These are phyloP conservation scores for Eudemis profundana DNA, from an alignment of 2,888 invertebrate genomes.

Conservation along the genomic window DNA sequence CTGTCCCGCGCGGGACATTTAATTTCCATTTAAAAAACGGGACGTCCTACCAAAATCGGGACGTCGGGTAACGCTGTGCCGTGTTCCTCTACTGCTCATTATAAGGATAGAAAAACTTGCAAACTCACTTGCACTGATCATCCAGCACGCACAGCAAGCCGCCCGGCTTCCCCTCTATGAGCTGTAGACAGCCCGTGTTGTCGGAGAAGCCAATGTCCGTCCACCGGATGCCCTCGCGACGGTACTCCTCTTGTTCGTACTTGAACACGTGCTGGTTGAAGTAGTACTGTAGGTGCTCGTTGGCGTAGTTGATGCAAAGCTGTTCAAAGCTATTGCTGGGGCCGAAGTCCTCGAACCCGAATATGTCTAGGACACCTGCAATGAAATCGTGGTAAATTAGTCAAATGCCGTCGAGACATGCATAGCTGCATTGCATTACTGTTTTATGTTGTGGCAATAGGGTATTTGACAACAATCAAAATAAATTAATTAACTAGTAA, in stretches of 20 bases:
- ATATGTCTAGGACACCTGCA: constrained; percentile 95
- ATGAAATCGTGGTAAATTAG: neutral
- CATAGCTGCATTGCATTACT: no score
- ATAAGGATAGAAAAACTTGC: no score
- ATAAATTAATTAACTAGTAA: no score
- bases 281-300: constrained; percentile 98
- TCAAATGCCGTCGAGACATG: neutral
- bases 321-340: constrained; percentile 97
- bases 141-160: constrained; percentile 96
- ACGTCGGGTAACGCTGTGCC: no score
- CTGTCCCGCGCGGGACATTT: no score
- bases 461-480: no score
- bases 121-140: constrained; percentile 97
- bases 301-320: constrained; percentile 98
- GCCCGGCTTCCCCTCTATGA: constrained; percentile 96
- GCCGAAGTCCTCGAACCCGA: constrained; percentile 98
- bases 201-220: constrained; percentile 98
- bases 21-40: no score
- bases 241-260: constrained; percentile 98
- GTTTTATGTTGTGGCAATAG: no score
- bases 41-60: no score
- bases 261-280: constrained; percentile 99
- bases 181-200: constrained; percentile 96
- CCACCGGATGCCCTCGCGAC: constrained; percentile 97
- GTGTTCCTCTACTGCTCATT: no score